These are phyloP conservation scores for Brachyopa scutellaris DNA, from an alignment of 2,888 invertebrate genomes.

Conservation along the genomic window DNA sequence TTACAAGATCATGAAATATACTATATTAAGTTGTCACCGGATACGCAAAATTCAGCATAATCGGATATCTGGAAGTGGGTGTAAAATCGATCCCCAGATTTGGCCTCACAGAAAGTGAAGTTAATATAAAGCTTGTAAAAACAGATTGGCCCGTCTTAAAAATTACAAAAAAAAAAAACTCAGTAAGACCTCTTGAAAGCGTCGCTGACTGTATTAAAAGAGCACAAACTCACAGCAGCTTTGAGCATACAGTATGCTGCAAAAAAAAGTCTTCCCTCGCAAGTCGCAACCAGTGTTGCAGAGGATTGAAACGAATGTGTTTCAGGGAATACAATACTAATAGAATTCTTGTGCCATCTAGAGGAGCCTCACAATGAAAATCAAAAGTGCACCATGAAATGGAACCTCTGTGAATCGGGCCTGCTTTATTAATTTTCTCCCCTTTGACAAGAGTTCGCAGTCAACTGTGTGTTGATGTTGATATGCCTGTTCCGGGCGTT, in stretches of 20 bases:
- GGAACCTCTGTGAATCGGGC: neutral
- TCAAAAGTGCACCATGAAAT: neutral
- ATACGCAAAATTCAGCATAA: too few species aligned
- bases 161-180: neutral
- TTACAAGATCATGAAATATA: too few species aligned
- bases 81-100: too few species aligned
- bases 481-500: neutral
- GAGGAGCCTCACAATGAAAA: neutral
- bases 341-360: neutral
- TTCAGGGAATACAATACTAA: neutral
- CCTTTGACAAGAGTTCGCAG: neutral
- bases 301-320: neutral
- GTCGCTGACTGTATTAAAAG: neutral
- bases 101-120: too few species aligned
- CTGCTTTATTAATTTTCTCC: neutral
- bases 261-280: too few species aligned
- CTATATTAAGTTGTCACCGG: too few species aligned
- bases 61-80: too few species aligned
- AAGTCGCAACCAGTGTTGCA: neutral
- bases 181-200: neutral
- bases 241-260: too few species aligned
- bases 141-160: too few species aligned
- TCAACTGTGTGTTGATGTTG: neutral
- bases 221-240: neutral
- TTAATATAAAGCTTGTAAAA: too few species aligned